Conservation (phyloP, 2,113 vertebrate genomes). For the Chaenocephalus aceratus region DNA sequence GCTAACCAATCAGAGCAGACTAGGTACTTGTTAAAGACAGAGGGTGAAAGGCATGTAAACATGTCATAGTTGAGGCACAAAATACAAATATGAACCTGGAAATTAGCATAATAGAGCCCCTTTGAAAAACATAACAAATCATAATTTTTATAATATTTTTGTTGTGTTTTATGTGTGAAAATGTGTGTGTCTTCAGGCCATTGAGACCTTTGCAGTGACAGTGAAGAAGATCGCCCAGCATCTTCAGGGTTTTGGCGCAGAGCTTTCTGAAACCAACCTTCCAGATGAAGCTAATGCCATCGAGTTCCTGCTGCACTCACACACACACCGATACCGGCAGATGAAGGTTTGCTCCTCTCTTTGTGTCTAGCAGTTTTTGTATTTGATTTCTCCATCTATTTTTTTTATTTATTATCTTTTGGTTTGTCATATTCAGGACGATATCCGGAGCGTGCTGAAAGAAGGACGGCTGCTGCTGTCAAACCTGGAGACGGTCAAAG, state of each 20-base stretch:
- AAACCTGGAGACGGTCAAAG: constrained; percentile 87
- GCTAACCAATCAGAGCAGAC: no score
- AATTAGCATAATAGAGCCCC: no score
- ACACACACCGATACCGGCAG: constrained; percentile 89
- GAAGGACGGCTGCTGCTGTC: constrained; percentile 91
- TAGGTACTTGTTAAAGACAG: no score
- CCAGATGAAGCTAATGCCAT: constrained; percentile 89
- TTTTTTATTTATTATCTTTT: background rate
- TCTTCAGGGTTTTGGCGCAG: constrained; percentile 93
- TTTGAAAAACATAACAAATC: background rate
- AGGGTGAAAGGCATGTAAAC: no score
- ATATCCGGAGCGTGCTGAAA: constrained; percentile 90
- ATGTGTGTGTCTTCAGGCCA: constrained; percentile 84
- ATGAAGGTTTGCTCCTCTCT: constrained; percentile 87
- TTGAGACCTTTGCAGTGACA: constrained; percentile 95
- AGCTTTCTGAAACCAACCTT: constrained; percentile 92
- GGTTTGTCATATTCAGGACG: constrained; percentile 81
- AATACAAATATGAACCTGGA: no score
- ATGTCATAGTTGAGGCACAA: no score
- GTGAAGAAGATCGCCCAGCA: constrained; percentile 98
- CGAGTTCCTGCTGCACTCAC: constrained; percentile 89
- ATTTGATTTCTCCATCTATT: background rate
- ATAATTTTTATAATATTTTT: background rate
- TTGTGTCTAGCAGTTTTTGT: background rate
- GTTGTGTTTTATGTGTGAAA: background rate